Percentiles rank a stretch among this genome's conserved stretches.
These are phyloP conservation scores for Poeciliopsis turneri DNA, from an alignment of 2,797 vertebrate species.

Conservation along the genomic window DNA sequence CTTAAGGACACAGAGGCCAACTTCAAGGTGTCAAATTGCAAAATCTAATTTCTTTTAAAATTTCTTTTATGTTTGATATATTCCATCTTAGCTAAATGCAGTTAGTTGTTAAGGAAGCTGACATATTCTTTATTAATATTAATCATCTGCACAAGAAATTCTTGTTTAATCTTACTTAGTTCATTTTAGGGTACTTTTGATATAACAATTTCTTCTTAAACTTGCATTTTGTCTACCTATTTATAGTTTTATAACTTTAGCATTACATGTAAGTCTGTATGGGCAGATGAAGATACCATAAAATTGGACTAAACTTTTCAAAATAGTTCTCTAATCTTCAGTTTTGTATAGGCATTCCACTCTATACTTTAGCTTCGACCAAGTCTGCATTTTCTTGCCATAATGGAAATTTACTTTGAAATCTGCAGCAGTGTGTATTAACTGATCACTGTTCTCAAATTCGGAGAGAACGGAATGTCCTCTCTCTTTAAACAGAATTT, in stretches of 20 bases:
- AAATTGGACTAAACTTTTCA: neutral
- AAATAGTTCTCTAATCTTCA: neutral
- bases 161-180: neutral
- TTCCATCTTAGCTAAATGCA: neutral
- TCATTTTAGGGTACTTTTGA: neutral
- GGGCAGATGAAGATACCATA: neutral
- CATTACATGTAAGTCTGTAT: neutral
- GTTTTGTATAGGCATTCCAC: neutral
- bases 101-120: neutral
- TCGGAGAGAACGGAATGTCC: too few species aligned
- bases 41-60: too few species aligned
- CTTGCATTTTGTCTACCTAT: neutral
- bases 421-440: neutral
- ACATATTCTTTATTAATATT: neutral
- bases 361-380: neutral
- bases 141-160: neutral
- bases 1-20: too few species aligned
- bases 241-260: neutral
- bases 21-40: too few species aligned
- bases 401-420: neutral
- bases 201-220: neutral
- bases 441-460: neutral
- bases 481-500: neutral
- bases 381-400: neutral
- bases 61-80: too few species aligned